Base-by-base conservation (phyloP, 1,140 invertebrate species). In the Papilio dardanus region DNA sequence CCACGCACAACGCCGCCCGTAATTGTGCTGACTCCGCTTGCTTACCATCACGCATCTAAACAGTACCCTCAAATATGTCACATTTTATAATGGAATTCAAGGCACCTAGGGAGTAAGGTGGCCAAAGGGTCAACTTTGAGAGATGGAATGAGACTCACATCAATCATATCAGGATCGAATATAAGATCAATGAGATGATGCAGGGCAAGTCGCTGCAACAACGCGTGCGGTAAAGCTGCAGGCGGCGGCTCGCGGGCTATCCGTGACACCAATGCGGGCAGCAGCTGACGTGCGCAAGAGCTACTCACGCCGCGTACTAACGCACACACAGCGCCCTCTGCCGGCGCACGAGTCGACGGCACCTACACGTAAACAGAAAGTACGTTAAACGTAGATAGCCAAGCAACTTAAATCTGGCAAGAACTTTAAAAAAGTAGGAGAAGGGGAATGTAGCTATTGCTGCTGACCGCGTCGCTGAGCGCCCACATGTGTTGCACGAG, bases 401-500 rank as follows among this genome's bases (percentile, higher is more conserved):
- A n/a, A n/a, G n/a, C n/a, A n/a, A n/a, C n/a, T n/a, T n/a, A n/a
- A n/a, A n/a, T n/a, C n/a, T n/a, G n/a, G n/a, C n/a, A n/a, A n/a
- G n/a, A n/a, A n/a, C n/a, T n/a, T n/a, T n/a, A n/a, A n/a, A n/a
- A n/a, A n/a, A n/a, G n/a, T n/a, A n/a, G n/a, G n/a, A n/a, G n/a
- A n/a, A n/a, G n/a, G n/a, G n/a, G n/a, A n/a, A 40, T 3, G 10
- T 40, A 40, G 10, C 10, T 40, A 7, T 35, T 42, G n/a, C 30
- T 54, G 40, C 79, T 74, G 79, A 92, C 91, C 80, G 87, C 85
- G 46, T 93, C 92, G 71, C 90, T 91, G 1, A 92, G 79, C 4
- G 92, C 90, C 85, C 91, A 90, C 90, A 92, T 93, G 65, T 92
- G 90, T 21, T 88, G 86, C 14, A 92, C 89, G 4, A 93, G 82